Percentiles rank a stretch among this genome's conserved stretches.
Evolutionary conservation across 2,888 invertebrate genomes (phyloP).

Genomic region (Alloplasta piceator): DNA sequence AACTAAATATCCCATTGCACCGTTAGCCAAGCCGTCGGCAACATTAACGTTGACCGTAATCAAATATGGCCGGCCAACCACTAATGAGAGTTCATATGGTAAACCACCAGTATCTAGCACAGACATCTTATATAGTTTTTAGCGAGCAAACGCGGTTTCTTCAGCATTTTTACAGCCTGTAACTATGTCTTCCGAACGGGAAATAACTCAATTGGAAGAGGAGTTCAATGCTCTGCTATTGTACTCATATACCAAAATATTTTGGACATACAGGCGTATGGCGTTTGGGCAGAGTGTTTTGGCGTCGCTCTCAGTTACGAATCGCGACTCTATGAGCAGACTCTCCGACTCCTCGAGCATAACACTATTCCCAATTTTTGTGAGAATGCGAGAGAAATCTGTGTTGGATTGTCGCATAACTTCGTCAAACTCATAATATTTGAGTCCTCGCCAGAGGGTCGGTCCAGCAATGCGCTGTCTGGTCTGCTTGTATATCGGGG

Average conservation of each 20-base stretch:
- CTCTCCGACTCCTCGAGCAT: constrained; percentile 67
- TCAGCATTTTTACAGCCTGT: constrained; percentile 50
- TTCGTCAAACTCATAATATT: constrained; percentile 74
- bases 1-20: constrained; percentile 71
- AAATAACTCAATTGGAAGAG: constrained; percentile 57
- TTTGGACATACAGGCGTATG: constrained; percentile 70
- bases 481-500: constrained; percentile 71
- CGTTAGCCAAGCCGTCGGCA: constrained; percentile 74
- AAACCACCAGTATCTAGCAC: constrained; percentile 72
- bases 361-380: constrained; percentile 68
- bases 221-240: constrained; percentile 65
- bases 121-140: constrained; percentile 65
- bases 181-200: constrained; percentile 66
- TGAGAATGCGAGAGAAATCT: constrained; percentile 1
- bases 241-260: constrained; percentile 72
- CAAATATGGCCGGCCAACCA: constrained; percentile 60
- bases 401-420: constrained; percentile 77
- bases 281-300: constrained; percentile 68
- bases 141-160: constrained; percentile 50
- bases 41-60: constrained; percentile 75
- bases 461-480: constrained; percentile 61
- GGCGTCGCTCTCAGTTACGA: constrained; percentile 68
- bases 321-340: constrained; percentile 71
- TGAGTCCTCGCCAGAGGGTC: constrained; percentile 74
- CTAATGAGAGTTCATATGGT: constrained; percentile 68